Evolutionary conservation across 1,140 invertebrate genomes (phyloP).

Genomic region (Temnothorax nylanderi): DNA sequence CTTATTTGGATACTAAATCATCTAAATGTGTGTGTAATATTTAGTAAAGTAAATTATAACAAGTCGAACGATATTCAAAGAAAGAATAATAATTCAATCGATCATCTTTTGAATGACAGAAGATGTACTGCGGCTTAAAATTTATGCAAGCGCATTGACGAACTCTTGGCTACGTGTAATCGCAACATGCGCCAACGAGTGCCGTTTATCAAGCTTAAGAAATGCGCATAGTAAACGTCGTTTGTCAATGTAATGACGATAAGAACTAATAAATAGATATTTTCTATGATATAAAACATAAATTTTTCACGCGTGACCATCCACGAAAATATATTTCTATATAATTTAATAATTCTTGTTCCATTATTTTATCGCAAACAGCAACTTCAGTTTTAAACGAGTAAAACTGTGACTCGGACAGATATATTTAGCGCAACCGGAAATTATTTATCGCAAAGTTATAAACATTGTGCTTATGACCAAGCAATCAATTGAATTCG

Average conservation of each 20-base stretch:
- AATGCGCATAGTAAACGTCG: background rate
- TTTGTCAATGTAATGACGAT: background rate
- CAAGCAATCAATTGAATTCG: background rate
- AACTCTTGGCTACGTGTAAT: constrained; percentile 4
- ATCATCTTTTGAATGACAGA: background rate
- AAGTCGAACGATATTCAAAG: background rate
- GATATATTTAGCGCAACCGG: background rate
- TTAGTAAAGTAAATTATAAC: background rate
- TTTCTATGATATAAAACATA: background rate
- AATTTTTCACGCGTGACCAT: background rate
- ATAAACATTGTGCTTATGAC: background rate
- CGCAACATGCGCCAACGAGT: background rate
- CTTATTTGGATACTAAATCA: background rate
- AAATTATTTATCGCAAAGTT: constrained; percentile 1
- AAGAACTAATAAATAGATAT: background rate
- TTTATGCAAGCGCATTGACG: background rate
- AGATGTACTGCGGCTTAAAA: background rate
- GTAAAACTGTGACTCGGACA: background rate
- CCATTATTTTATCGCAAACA: background rate
- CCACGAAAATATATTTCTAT: background rate
- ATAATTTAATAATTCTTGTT: constrained; percentile 1
- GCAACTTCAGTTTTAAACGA: background rate
- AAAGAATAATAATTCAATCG: background rate
- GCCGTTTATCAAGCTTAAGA: background rate
- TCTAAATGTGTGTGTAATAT: background rate